Percentiles rank a stretch among this genome's conserved stretches.
phyloP scores from a whole-genome alignment of 2,888 invertebrate genomes.

The Cheiracanthium punctorium region DNA sequence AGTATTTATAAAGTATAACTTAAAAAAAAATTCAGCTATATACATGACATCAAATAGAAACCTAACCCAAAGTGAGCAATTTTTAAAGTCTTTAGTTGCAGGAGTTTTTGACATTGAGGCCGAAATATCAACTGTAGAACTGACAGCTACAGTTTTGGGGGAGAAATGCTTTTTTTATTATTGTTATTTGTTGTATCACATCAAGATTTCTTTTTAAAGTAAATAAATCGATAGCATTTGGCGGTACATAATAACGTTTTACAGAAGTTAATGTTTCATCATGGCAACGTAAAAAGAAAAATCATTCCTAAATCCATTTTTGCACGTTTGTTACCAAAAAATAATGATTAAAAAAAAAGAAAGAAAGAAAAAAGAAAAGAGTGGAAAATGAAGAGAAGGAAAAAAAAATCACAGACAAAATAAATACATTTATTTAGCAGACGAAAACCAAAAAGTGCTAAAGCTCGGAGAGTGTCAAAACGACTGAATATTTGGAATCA shows the following conservation, averaged over 20 bases:
- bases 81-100: not conserved
- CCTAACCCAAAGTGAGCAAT: too few relatives aligned
- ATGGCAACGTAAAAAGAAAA: not conserved
- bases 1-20: too few relatives aligned
- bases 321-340: not conserved
- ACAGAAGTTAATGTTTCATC: conserved; percentile 15
- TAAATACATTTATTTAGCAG: conserved; percentile 54
- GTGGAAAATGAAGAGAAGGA: not conserved
- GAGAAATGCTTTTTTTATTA: not conserved
- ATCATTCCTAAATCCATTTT: conserved; percentile 7
- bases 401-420: conserved; percentile 26
- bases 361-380: not conserved
- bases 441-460: conserved; percentile 11
- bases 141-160: not conserved
- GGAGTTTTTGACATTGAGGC: not conserved
- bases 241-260: not conserved
- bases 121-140: not conserved
- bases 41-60: too few relatives aligned
- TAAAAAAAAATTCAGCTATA: too few relatives aligned
- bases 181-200: too few relatives aligned
- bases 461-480: conserved; percentile 35
- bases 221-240: not conserved
- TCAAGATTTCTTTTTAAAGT: too few relatives aligned
- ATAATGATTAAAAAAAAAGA: not conserved
- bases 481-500: conserved; percentile 33